Percentiles rank a stretch among this genome's conserved stretches.
phyloP scores from a whole-genome alignment of 2,888 invertebrate species.

The Sarcophaga caerulescens region DNA sequence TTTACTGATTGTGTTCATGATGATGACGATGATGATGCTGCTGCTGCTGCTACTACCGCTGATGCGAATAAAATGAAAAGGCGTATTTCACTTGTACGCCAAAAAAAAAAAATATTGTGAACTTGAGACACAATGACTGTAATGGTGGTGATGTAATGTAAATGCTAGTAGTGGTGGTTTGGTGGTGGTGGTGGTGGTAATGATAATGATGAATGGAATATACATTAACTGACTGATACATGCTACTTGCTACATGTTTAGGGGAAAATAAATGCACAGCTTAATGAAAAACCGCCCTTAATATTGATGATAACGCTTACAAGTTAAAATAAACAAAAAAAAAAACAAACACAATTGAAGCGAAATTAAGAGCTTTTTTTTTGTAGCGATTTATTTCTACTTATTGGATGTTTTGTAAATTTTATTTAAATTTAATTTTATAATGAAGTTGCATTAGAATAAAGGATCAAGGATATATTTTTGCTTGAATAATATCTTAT shows the following conservation, averaged over 20 bases:
- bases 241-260: background rate
- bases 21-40: background rate
- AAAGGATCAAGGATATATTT: too few relatives aligned
- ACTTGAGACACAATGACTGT: background rate
- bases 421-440: background rate
- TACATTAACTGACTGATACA: slow-evolving; percentile 33
- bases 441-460: too few relatives aligned
- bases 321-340: background rate
- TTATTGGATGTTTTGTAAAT: background rate
- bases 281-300: slow-evolving; percentile 9
- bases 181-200: background rate
- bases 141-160: background rate
- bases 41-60: background rate
- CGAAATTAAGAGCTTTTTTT: slow-evolving; percentile 23
- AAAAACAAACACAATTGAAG: slow-evolving; percentile 38
- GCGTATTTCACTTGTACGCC: slow-evolving; percentile 14
- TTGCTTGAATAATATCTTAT: too few relatives aligned
- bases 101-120: background rate
- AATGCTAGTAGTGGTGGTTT: too few relatives aligned
- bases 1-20: slow-evolving; percentile 1
- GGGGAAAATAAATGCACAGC: background rate
- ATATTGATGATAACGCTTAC: slow-evolving; percentile 16
- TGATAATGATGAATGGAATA: slow-evolving; percentile 22
- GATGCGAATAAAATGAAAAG: slow-evolving; percentile 3
- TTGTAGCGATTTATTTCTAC: background rate